Conservation (phyloP, 2,113 vertebrate genomes). For the Macrotis lagotis region DNA sequence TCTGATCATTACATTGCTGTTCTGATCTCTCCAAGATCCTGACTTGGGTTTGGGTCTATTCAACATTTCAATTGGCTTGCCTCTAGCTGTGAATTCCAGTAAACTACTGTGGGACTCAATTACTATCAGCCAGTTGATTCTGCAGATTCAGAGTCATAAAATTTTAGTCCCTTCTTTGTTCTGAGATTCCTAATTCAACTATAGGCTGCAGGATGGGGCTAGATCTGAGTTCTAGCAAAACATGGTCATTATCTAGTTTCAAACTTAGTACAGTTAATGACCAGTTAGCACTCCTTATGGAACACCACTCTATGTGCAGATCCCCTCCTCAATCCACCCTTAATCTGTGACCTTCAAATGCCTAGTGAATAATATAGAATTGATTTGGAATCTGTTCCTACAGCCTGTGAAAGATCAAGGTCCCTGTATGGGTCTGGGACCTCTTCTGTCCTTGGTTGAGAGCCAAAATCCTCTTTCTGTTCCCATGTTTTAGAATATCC, state of each 20-base stretch:
- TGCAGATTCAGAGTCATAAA: neutral
- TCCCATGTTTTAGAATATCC: neutral
- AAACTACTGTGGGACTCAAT: neutral
- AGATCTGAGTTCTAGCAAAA: neutral
- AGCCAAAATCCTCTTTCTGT: neutral
- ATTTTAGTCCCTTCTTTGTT: neutral
- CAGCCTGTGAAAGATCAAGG: neutral
- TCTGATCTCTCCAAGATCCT: neutral
- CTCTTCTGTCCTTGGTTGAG: neutral
- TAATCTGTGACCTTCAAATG: neutral
- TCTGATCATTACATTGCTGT: neutral
- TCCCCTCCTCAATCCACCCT: neutral
- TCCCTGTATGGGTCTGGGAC: neutral
- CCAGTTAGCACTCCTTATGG: neutral
- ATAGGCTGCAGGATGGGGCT: neutral
- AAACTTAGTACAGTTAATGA: neutral
- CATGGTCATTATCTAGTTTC: neutral
- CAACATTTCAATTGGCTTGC: neutral
- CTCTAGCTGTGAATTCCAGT: neutral
- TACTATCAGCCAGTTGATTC: neutral
- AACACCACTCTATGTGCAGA: neutral
- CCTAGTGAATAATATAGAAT: neutral
- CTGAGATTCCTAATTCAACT: neutral
- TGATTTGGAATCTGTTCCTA: neutral
- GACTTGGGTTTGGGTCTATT: neutral